Percentiles rank a stretch among this genome's conserved stretches.
phyloP scores from a whole-genome alignment of 2,113 vertebrate species.

The Casuarius casuarius region DNA sequence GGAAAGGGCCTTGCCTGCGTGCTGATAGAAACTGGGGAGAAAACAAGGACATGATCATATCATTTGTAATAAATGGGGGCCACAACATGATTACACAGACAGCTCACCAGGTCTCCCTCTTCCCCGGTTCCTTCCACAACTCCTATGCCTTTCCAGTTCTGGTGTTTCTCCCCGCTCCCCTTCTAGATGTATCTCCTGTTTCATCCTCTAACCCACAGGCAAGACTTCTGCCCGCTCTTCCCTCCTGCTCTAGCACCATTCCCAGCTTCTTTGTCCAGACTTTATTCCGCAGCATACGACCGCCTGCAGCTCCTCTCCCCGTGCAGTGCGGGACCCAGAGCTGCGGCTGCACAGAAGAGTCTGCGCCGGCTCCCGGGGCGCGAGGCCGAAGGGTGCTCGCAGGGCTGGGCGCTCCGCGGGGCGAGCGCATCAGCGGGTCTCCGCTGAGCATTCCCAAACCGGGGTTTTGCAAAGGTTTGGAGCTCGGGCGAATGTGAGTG shows the following conservation, averaged over 20 bases:
- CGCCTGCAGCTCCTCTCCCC: neutral
- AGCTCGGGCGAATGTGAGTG: neutral
- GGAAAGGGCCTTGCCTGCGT: neutral
- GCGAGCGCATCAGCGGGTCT: neutral
- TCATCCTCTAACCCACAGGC: neutral
- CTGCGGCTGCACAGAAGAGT: neutral
- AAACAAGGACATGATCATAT: neutral
- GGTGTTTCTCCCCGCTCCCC: neutral
- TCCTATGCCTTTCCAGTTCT: neutral
- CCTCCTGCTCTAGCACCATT: neutral
- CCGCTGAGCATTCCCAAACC: neutral
- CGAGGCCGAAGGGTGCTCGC: neutral
- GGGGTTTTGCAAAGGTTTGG: neutral
- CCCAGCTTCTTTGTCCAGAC: neutral
- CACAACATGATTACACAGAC: neutral
- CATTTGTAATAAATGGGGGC: neutral
- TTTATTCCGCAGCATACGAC: neutral
- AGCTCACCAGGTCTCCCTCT: neutral
- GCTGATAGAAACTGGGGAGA: neutral
- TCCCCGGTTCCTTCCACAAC: neutral
- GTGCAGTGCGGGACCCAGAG: accelerated
- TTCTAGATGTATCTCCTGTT: neutral
- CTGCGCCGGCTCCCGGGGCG: neutral
- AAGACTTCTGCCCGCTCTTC: neutral
- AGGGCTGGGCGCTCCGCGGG: neutral